Conservation (phyloP, 2,888 invertebrate species). For the Eupeodes latifasciatus region DNA sequence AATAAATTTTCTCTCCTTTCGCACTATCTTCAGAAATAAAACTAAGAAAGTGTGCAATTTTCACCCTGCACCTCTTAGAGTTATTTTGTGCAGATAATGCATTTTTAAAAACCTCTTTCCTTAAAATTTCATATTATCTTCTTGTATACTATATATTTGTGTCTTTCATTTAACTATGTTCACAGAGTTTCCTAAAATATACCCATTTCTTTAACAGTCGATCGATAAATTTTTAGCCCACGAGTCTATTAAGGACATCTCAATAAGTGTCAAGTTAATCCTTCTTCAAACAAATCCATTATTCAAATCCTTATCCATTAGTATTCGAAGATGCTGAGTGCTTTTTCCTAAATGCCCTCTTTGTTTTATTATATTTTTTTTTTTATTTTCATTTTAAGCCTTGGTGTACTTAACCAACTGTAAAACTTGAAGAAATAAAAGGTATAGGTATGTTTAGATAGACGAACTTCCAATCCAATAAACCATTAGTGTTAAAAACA, state of each 20-base stretch:
- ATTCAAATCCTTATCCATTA: slow-evolving; percentile 67
- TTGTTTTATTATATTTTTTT: not conserved
- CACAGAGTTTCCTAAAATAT: not conserved
- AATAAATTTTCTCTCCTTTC: no score
- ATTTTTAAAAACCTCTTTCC: no score
- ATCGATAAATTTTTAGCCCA: slow-evolving; percentile 30
- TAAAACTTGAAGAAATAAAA: slow-evolving; percentile 32
- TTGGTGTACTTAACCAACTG: slow-evolving; percentile 10
- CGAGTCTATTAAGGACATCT: slow-evolving; percentile 40
- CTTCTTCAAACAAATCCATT: slow-evolving; percentile 66
- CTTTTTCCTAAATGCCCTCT: slow-evolving; percentile 3
- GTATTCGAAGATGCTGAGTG: slow-evolving; percentile 24
- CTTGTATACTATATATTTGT: no score
- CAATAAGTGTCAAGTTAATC: slow-evolving; percentile 70
- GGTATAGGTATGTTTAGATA: not conserved
- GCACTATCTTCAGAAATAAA: no score
- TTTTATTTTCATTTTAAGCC: not conserved
- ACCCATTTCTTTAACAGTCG: not conserved
- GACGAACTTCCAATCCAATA: slow-evolving; percentile 20
- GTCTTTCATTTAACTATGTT: no score
- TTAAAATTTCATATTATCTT: no score
- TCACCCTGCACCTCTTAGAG: no score
- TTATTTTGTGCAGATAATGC: no score
- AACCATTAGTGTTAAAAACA: slow-evolving; percentile 46
- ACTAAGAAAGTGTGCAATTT: no score